Base-by-base conservation (phyloP, 2,888 invertebrate species). In the Blera fallax region DNA sequence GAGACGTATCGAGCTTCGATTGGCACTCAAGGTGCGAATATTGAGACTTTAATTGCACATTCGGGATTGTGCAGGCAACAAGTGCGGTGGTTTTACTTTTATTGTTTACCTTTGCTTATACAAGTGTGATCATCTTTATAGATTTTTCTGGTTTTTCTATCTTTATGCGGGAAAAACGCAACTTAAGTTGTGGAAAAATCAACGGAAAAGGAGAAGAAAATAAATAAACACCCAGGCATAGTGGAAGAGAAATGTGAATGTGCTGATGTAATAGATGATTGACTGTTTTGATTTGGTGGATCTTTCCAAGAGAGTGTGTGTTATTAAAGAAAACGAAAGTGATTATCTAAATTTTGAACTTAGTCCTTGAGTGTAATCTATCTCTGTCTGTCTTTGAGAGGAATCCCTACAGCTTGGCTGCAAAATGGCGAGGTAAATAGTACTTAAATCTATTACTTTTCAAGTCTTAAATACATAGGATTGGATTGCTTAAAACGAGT, bases 1-100 rank as follows among this genome's bases (percentile, higher is more conserved):
- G 43, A 8, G 54, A 60, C 18, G 37, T 76, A 67, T 67, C 73
- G 73, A 58, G 73, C 69, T 79, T 80, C 74, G 79, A 84, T 80
- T 84, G 73, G 64, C 67, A 83, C 78, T 69, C 73, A 79, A 80
- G 80, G 84, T 80, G 84, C 81, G 76, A 85, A 81, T 85, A 80
- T 85, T 72, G 70, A 72, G 54, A 72, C 70, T 81, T 85, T 70
- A 72, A 81, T 85, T 85, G 81, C 81, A 76, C 81, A 81, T 80
- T 85, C 48, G 76, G 81, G 62, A 77, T 85, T 60, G 81, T 45
- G 60, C 76, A 29, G 67, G 81, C 85, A 76, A 85, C 85, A 85
- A 85, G 85, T 85, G 85, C 37, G 76, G 85, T 54, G 45, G 81
- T 76, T 64, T 16, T 40, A 45, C 64, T 56, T 62, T n/a, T 32